Evolutionary conservation across 2,797 vertebrate species (phyloP).

Genomic region (Pseudochromis fuscus): DNA sequence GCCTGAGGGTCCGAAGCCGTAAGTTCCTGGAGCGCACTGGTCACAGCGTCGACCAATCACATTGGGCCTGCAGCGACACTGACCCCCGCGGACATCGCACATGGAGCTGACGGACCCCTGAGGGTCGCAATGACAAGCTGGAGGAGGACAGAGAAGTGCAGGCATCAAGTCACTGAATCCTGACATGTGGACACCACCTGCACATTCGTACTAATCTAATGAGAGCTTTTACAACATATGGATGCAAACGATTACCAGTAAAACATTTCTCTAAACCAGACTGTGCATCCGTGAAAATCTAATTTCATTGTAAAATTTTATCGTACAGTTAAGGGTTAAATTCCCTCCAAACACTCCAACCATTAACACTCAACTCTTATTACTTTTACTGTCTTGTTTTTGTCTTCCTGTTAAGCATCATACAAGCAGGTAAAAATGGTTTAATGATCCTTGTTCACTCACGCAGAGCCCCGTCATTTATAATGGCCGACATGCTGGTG

Average conservation of each 20-base stretch:
- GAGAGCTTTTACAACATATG: too few species aligned
- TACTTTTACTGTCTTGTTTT: too few species aligned
- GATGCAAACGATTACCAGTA: too few species aligned
- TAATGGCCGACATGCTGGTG: conserved; percentile 91
- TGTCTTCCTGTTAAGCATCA: too few species aligned
- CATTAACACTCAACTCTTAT: too few species aligned
- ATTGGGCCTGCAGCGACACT: conserved; percentile 91
- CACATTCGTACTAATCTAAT: too few species aligned
- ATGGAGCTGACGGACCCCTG: conserved; percentile 93
- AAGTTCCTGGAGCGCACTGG: conserved; percentile 90
- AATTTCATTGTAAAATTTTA: too few species aligned
- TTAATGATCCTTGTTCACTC: conserved; percentile 74
- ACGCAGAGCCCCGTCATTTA: conserved; percentile 92
- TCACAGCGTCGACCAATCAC: conserved; percentile 91
- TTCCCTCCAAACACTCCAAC: too few species aligned
- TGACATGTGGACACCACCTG: too few species aligned
- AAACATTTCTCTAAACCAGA: too few species aligned
- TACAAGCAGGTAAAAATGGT: neutral
- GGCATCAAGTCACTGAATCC: neutral
- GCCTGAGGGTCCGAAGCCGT: conserved; percentile 91
- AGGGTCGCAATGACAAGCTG: conserved; percentile 92
- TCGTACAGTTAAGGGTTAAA: too few species aligned
- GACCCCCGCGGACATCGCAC: conserved; percentile 91
- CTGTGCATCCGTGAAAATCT: too few species aligned
- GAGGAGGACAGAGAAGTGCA: conserved; percentile 27